Conservation (phyloP, 1,140 invertebrate genomes). For the Bombus soroeensis region DNA sequence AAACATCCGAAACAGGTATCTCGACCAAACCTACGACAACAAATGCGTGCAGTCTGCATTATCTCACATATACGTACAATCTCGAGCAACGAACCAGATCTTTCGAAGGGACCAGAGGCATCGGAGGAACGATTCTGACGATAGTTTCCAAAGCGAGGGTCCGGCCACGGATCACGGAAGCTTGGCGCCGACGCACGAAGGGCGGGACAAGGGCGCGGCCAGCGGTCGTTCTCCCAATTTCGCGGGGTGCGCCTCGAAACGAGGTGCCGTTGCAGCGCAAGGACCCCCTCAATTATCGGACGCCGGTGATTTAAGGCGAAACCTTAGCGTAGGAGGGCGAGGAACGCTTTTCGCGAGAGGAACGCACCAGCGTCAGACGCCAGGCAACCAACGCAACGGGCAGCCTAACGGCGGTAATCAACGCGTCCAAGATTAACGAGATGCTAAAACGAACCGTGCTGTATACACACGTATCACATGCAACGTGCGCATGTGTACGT, state of each 20-base stretch:
- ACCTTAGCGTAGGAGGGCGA: conserved; percentile 63
- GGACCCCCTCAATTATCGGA: conserved; percentile 75
- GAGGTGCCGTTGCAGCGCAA: conserved; percentile 74
- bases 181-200: conserved; percentile 69
- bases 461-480: no score
- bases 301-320: conserved; percentile 73
- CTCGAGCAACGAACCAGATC: no score
- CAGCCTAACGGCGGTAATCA: conserved; percentile 55
- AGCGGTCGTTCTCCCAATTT: conserved; percentile 76
- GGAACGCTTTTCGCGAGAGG: conserved; percentile 9
- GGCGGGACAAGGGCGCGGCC: conserved; percentile 74
- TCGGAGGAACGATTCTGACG: not conserved
- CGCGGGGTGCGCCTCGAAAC: conserved; percentile 72
- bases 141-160: conserved; percentile 29
- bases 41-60: no score
- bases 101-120: not conserved
- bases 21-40: no score
- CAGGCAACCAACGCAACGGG: not conserved
- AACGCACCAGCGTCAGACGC: not conserved
- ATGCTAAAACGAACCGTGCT: conserved; percentile 55
- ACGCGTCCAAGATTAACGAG: conserved; percentile 65
- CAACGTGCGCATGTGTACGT: not conserved
- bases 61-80: not conserved
- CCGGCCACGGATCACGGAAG: conserved; percentile 59
- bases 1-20: no score